Evolutionary conservation across 2,113 vertebrate species (phyloP), one percentile per base, ranked within the genome.

Genomic region (Donacobius atricapilla): DNA sequence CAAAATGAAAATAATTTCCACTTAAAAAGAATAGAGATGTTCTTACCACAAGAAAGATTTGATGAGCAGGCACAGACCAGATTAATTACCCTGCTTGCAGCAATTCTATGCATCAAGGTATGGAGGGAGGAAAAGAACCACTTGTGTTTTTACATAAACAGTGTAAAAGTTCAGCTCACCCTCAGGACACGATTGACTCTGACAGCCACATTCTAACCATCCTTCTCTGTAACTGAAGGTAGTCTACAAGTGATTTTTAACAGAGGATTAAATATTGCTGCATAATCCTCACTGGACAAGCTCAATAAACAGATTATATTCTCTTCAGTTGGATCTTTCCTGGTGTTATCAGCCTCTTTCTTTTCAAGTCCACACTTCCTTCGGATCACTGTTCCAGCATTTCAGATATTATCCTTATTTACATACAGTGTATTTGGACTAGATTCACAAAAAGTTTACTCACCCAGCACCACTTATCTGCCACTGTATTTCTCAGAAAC

Each of bases 31-130:
- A 44, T 73, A 64, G 76, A 86, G 84, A 25, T 73, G 51, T 12
- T 90, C 57, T 90, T 71, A 93, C 93, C 93, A 95, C 76, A 95
- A 91, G 75, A 95, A 95, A 93, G 84, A 61, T 93, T 70, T 91
- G 89, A 85, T 2, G 14, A 91, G 68, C 93, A 94, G 79, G 88
- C 85, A 90, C 58, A 91, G 85, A 89, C 27, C 83, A 90, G 85
- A 86, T 87, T 96, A 94, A 96, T 96, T 94, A 93, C 51, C 21
- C 40, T 37, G 68, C 51, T 64, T 88, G 79, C 88, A 95, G 86
- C 83, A 83, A 37, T 77, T 86, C 79, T 60, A 2, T 50, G 72
- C 68, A 93, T 81, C 68, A 66, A 83, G 85, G 83, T 83, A 61
- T n/a, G 31, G 69, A 92, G 56, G 33, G 60, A 93, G 64, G 94